These are phyloP conservation scores for Heliopora coerulea DNA, from an alignment of 92 coral and sea anemone species.

Conservation along the genomic window DNA sequence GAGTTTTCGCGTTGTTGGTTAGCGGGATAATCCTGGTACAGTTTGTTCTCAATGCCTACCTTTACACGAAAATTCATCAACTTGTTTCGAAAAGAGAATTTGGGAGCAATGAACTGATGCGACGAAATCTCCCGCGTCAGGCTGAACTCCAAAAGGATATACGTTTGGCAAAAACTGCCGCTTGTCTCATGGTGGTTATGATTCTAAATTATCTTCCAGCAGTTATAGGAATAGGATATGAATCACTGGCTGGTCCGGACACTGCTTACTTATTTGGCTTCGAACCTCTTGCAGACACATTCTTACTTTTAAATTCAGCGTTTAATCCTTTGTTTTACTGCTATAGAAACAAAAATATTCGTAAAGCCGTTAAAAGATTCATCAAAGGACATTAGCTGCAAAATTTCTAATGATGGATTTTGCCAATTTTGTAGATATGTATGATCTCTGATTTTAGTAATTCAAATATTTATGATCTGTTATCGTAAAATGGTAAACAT, in stretches of 20 bases:
- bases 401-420: too few species aligned
- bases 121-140: neutral
- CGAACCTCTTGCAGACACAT: slow-evolving; percentile 47
- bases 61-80: slow-evolving; percentile 34
- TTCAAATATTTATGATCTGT: too few species aligned
- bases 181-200: slow-evolving; percentile 28
- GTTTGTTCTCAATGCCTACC: slow-evolving; percentile 30
- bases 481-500: too few species aligned
- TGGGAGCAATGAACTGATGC: neutral
- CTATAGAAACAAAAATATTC: slow-evolving; percentile 40
- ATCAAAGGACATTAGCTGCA: too few species aligned
- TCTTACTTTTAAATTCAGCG: slow-evolving; percentile 42
- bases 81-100: slow-evolving; percentile 8
- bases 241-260: slow-evolving; percentile 42
- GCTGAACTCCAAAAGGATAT: slow-evolving; percentile 14
- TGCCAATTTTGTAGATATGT: too few species aligned
- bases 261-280: slow-evolving; percentile 34
- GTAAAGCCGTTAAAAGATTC: slow-evolving; percentile 36
- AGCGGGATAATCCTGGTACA: slow-evolving; percentile 32
- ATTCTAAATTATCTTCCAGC: slow-evolving; percentile 42
- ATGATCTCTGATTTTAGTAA: too few species aligned
- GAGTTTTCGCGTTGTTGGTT: slow-evolving; percentile 4
- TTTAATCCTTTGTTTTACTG: slow-evolving; percentile 54
- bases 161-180: slow-evolving; percentile 35
- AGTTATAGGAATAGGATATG: slow-evolving; percentile 19